A percentile compares a stretch with the other conserved stretches of the same genome.
These are phyloP conservation scores for Beaufortia kweichowensis DNA, from an alignment of 2,113 vertebrate genomes.

Conservation along the genomic window DNA sequence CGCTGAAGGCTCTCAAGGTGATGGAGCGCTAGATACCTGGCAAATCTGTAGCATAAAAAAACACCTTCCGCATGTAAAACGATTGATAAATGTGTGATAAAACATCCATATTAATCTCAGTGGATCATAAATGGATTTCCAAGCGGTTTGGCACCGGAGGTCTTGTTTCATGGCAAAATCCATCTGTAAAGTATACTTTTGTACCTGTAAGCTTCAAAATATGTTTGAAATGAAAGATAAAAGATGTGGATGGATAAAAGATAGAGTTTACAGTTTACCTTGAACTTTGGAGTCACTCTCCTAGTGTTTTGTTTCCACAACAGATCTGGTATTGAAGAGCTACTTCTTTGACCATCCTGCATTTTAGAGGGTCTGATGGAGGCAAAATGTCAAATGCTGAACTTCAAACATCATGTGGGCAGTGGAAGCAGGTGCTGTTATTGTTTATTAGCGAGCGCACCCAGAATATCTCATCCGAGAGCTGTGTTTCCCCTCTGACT, in stretches of 20 bases:
- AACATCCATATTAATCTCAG: conserved; percentile 30
- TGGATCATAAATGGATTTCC: conserved; percentile 6
- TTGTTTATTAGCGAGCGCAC: neutral
- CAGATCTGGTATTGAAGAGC: neutral
- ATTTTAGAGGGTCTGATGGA: neutral
- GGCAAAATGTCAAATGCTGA: conserved; percentile 9
- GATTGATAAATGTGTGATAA: conserved; percentile 16
- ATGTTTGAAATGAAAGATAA: conserved; percentile 29
- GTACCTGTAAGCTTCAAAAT: neutral
- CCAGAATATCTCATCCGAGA: neutral
- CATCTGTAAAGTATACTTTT: neutral
- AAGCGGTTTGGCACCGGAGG: neutral
- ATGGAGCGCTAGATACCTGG: neutral
- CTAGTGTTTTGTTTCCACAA: conserved; percentile 5
- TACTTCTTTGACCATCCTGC: conserved; percentile 4
- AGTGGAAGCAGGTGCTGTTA: conserved; percentile 1
- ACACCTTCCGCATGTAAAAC: neutral
- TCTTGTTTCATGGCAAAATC: conserved; percentile 14
- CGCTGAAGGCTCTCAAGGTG: neutral
- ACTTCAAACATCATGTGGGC: conserved; percentile 8
- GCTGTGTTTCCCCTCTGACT: neutral
- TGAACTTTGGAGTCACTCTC: conserved; percentile 11
- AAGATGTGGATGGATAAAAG: conserved; percentile 2
- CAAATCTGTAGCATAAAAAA: neutral
- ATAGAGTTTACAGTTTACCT: conserved; percentile 4